These are phyloP conservation scores for Ramphastos sulfuratus DNA, from an alignment of 2,113 vertebrate species.

Conservation along the genomic window DNA sequence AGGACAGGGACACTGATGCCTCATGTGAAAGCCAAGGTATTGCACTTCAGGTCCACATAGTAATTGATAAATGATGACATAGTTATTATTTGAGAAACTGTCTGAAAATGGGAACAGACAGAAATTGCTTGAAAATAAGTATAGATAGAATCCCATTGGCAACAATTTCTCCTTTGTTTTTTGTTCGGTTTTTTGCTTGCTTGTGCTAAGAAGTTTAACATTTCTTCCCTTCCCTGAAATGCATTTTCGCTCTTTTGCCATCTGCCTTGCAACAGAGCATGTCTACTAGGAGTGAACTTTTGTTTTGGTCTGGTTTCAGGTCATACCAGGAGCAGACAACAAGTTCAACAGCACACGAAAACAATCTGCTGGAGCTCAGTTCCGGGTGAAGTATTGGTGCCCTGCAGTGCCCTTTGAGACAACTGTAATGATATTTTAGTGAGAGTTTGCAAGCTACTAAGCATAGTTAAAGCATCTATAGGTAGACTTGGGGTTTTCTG, in stretches of 20 bases:
- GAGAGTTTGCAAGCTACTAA: background rate
- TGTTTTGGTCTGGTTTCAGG: constrained; percentile 37
- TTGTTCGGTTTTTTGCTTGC: background rate
- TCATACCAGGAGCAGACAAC: constrained; percentile 12
- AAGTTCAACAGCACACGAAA: constrained; percentile 79
- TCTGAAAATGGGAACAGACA: background rate
- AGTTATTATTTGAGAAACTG: background rate
- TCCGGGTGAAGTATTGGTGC: constrained; percentile 69
- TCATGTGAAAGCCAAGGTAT: constrained; percentile 74
- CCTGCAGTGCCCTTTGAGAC: background rate
- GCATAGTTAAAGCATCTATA: background rate
- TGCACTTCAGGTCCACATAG: background rate
- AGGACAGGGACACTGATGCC: constrained; percentile 79
- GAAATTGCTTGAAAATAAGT: background rate
- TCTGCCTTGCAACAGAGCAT: background rate
- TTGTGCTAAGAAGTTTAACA: background rate
- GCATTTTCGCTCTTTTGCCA: background rate
- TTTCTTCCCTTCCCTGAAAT: background rate
- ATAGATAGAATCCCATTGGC: background rate
- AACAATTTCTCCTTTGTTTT: background rate
- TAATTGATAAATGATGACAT: background rate
- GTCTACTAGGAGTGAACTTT: background rate
- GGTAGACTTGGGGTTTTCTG: background rate
- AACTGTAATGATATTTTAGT: background rate
- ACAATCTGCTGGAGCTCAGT: constrained; percentile 79